Percentiles rank a stretch among this genome's conserved stretches.
Conservation (phyloP, 2,113 vertebrate genomes). For the Prinia subflava region DNA sequence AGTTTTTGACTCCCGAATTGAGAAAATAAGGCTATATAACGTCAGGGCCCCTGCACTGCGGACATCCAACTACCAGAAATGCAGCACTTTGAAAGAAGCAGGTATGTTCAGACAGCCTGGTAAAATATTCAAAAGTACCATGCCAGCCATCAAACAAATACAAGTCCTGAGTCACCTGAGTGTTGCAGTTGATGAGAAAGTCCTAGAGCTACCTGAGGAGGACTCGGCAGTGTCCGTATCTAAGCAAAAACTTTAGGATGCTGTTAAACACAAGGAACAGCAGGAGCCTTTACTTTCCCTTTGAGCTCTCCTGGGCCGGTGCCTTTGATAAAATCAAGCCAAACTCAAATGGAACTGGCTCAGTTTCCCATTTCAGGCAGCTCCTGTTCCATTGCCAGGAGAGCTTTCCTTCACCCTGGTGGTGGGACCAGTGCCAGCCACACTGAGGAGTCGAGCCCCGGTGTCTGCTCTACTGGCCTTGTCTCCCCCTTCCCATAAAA, state of each 20-base stretch:
- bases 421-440: not conserved
- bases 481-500: not conserved
- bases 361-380: not conserved
- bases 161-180: not conserved
- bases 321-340: not conserved
- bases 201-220: not conserved
- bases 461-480: not conserved
- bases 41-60: constrained; percentile 78
- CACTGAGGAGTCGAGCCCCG: fast-evolving
- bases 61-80: constrained; percentile 87
- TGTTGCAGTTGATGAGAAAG: not conserved
- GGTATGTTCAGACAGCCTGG: constrained; percentile 67
- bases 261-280: not conserved
- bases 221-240: not conserved
- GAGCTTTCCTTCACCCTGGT: not conserved
- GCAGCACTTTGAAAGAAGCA: constrained; percentile 87
- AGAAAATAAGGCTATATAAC: constrained; percentile 86
- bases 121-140: constrained; percentile 5
- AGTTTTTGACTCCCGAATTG: constrained; percentile 91
- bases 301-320: not conserved
- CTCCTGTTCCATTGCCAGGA: not conserved
- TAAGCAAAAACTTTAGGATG: not conserved
- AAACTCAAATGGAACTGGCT: not conserved
- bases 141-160: not conserved
- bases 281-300: not conserved